phyloP scores from a whole-genome alignment of 2,797 vertebrate genomes.

The Microctenopoma stevenorrisi region DNA sequence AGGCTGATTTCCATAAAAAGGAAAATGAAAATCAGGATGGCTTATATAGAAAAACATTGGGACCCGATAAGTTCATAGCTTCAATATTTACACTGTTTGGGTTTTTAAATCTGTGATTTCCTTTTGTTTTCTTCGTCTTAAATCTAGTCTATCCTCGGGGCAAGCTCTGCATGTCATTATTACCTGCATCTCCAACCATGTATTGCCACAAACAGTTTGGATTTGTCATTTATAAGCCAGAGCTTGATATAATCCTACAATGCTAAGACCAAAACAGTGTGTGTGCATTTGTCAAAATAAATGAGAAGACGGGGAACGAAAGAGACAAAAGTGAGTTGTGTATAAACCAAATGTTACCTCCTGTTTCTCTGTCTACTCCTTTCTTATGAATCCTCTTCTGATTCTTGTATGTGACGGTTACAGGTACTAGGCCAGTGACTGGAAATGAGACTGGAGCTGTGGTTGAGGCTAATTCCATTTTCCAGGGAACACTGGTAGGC shows the following conservation, averaged over 20 bases:
- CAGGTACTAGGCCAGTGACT: conserved; percentile 29
- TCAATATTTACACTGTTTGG: conserved; percentile 8
- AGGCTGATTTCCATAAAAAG: conserved; percentile 18
- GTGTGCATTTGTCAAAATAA: conserved; percentile 7
- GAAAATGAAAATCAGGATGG: not conserved
- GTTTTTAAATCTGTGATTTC: conserved; percentile 20
- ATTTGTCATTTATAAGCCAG: conserved; percentile 11
- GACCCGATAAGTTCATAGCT: conserved; percentile 12
- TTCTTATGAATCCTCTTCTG: conserved; percentile 3
- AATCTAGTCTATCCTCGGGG: conserved; percentile 28
- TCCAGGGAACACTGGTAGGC: conserved; percentile 71
- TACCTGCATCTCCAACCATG: conserved; percentile 32
- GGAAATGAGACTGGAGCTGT: conserved; percentile 36
- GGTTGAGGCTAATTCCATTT: conserved; percentile 80
- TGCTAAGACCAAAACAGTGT: conserved; percentile 9
- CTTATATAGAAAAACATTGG: conserved; percentile 4
- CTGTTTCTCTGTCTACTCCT: conserved; percentile 14
- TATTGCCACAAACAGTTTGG: conserved; percentile 8
- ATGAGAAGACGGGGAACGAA: conserved; percentile 17
- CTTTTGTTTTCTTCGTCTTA: conserved; percentile 19
- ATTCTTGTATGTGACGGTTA: conserved; percentile 12
- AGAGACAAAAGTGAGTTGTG: conserved; percentile 15
- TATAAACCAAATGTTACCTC: conserved; percentile 10
- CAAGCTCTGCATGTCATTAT: conserved; percentile 19
- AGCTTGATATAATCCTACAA: conserved; percentile 6